Base-by-base conservation (phyloP, 2,888 invertebrate genomes). In the Pandemis corylana region DNA sequence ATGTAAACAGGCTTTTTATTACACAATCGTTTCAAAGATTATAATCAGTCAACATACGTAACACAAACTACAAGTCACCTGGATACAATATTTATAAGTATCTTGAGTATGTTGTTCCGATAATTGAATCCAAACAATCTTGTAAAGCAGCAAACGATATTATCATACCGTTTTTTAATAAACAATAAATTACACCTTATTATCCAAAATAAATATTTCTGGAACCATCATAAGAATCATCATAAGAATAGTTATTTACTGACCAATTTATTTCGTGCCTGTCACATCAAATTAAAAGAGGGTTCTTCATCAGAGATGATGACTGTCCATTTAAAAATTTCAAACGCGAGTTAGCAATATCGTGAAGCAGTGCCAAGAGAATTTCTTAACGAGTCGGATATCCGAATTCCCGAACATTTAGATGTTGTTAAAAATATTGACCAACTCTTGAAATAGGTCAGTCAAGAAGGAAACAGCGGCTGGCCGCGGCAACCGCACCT, bases 391-490 rank as follows among this genome's bases (percentile, higher is more conserved):
- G 73, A 74, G 68, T 69, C 73, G 74, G 74, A 74, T 70, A 74
- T 74, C 74, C 74, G 74, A 74, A 74, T 74, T 74, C 74, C 69
- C 49, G 51, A 70, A 51, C 61, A 70, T 70, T 73, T 74, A 74
- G 68, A 49, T 59, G 68, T 56, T 49, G 64, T 49, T 44, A 68
- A 73, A 69, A 74, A 70, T 70, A 74, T 74, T 74, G 74, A 74
- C 65, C 41, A 66, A 69, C 65, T 61, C 63, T 12, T 68, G 73
- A 79, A 76, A 70, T 80, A 71, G 80, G 79, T 80, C 77, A 80
- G 69, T 68, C 76, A 73, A 70, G 74, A 71, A 63, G 68, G 74
- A 63, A 67, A 70, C 70, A 42, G 63, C 67, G 36, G 36, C 56
- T 49, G 49, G 68, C 36, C 65, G 13, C 20, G 7, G 63, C 69